phyloP scores from a whole-genome alignment of 2,797 vertebrate genomes.

The Buphagus erythrorhynchus region DNA sequence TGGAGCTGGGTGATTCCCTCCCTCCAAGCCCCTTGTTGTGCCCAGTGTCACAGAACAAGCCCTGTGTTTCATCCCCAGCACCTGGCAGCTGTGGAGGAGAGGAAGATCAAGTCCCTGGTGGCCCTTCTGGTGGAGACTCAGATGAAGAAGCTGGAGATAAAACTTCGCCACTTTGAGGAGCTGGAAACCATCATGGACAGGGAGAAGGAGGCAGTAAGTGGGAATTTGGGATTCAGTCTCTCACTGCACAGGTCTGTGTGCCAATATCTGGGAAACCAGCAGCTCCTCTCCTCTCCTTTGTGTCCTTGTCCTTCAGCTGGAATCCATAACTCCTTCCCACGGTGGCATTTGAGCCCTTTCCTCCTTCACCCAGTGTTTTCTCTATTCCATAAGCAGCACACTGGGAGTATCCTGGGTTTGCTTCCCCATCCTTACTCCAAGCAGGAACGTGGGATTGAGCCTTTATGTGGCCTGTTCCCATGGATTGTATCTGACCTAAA shows the following conservation, averaged over 20 bases:
- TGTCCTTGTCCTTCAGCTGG: not conserved
- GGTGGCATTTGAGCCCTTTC: not conserved
- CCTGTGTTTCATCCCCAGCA: constrained; percentile 79
- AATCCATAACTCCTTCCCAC: accelerated
- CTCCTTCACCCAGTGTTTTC: not conserved
- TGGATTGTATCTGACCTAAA: accelerated
- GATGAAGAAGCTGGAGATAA: constrained; percentile 99
- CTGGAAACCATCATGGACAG: constrained; percentile 98
- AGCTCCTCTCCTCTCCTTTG: not conserved
- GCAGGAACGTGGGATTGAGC: accelerated
- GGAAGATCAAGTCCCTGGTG: constrained; percentile 96
- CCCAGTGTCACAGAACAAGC: not conserved
- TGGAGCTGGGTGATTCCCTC: not conserved
- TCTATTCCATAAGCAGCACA: not conserved
- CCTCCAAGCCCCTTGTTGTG: not conserved
- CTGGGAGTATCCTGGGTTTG: not conserved
- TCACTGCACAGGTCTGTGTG: accelerated
- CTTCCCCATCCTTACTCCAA: not conserved
- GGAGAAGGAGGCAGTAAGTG: constrained; percentile 94
- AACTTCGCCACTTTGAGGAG: constrained; percentile 96
- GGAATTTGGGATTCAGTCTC: accelerated
- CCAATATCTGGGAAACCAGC: not conserved
- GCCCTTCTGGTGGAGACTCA: constrained; percentile 97
- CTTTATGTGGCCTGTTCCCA: accelerated
- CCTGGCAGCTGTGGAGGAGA: constrained; percentile 93